Conservation (phyloP, 2,797 vertebrate species). For the Sebastes paucispinis region DNA sequence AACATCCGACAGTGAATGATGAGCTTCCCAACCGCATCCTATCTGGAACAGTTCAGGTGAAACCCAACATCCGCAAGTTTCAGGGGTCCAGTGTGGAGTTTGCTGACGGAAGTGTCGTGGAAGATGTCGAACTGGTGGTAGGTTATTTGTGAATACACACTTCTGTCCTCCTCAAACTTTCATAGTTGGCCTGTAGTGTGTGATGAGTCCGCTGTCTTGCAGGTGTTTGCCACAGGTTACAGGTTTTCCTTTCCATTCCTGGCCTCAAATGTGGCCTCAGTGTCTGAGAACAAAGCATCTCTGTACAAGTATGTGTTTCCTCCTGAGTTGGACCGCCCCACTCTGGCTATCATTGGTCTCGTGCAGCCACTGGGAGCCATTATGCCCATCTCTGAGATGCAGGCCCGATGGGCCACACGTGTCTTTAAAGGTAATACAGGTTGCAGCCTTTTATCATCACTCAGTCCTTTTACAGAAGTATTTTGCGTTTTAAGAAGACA, state of each 20-base stretch:
- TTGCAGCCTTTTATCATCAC: neutral
- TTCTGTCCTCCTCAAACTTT: too few species aligned
- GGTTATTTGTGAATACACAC: conserved; percentile 6
- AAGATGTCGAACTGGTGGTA: conserved; percentile 82
- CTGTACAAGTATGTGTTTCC: conserved; percentile 85
- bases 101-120: conserved; percentile 81
- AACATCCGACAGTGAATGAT: conserved; percentile 83
- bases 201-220: neutral
- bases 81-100: conserved; percentile 81
- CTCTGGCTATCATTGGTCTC: conserved; percentile 82
- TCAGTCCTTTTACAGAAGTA: neutral
- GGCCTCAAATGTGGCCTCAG: conserved; percentile 71
- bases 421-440: conserved; percentile 82
- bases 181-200: too few species aligned
- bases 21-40: conserved; percentile 85
- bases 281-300: conserved; percentile 71
- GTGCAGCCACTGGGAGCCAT: conserved; percentile 84
- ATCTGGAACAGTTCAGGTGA: conserved; percentile 81
- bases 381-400: conserved; percentile 86
- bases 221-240: conserved; percentile 87
- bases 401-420: conserved; percentile 83
- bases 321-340: conserved; percentile 73
- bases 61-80: conserved; percentile 80
- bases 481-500: neutral
- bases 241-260: conserved; percentile 84